A percentile compares a stretch with the other conserved stretches of the same genome.
phyloP scores from a whole-genome alignment of 2,888 invertebrate species.

The Cynaeus angustus region DNA sequence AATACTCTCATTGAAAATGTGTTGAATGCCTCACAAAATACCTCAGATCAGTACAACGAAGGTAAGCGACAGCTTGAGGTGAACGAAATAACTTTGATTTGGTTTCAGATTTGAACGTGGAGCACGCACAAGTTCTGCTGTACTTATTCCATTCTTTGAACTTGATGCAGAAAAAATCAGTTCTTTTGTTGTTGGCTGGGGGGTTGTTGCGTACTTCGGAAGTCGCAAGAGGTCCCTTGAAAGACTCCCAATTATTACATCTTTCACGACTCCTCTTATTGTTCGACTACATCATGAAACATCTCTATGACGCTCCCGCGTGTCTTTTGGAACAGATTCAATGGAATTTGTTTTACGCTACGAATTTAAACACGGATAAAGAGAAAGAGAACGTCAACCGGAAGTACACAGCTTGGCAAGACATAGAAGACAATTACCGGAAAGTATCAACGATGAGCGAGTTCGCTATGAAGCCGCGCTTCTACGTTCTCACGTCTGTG shows the following conservation, averaged over 20 bases:
- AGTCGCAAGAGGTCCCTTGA: conserved; percentile 75
- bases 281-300: conserved; percentile 95
- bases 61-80: no score
- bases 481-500: conserved; percentile 89
- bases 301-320: conserved; percentile 94
- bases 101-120: conserved; percentile 93
- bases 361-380: conserved; percentile 75
- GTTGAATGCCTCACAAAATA: conserved; percentile 75
- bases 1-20: conserved; percentile 92
- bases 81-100: background rate
- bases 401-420: conserved; percentile 82
- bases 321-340: conserved; percentile 87
- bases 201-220: conserved; percentile 81
- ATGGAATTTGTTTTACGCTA: conserved; percentile 85
- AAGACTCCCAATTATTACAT: conserved; percentile 84
- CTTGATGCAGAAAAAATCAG: conserved; percentile 96
- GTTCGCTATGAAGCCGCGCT: conserved; percentile 88
- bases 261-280: conserved; percentile 88
- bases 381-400: conserved; percentile 76
- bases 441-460: conserved; percentile 78
- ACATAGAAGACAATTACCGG: conserved; percentile 84
- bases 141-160: conserved; percentile 96
- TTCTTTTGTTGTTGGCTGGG: conserved; percentile 87
- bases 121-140: conserved; percentile 93
- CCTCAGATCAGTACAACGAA: conserved; percentile 82